Base-by-base conservation (phyloP, 1,140 invertebrate species). In the Reticulitermes speratus region DNA sequence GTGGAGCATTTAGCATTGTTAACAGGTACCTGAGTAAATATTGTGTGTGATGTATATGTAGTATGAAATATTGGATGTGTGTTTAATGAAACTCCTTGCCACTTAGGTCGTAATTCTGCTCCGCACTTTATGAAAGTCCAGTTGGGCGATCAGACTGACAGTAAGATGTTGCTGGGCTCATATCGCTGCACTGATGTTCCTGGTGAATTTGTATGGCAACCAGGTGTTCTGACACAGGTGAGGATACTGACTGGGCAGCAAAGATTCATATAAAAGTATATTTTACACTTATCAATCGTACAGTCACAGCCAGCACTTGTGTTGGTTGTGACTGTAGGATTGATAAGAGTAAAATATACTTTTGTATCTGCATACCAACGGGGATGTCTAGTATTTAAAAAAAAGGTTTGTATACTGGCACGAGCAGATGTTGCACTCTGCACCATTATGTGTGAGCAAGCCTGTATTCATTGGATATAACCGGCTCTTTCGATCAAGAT, bases 71-170 rank as follows among this genome's bases (percentile, higher is more conserved):
- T 45, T 45, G 44, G 21, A 48, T 48, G 21, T 48, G 8, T 48
- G 45, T 84, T 12, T 30, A 84, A 48, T 84, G 8, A 9, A 45
- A 52, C 19, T 84, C 11, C 19, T 48, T 84, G 5, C n/a, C n/a
- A n/a, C 88, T 88, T 89, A 82, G 87, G 89, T 32, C 87, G 87
- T 44, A 86, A 88, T 44, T 89, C 90, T 55, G 91, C 83, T n/a
- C 83, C 92, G 3, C 87, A 92, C 16, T 88, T 94, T 16, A 89
- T 96, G 82, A 97, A 96, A 91, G 95, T 99, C 48, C 98, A 99
- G 90, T 92, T 99, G 11, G 97, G 98, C 7, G 98, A 99, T 92
- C 98, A 99, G 91, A 98, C 97, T n/a, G 99, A 99, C 90, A 97
- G 97, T 84, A 97, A 98, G 92, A 96, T 98, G 92, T 90, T 99